Base-by-base conservation (phyloP, 2,888 invertebrate genomes). In the Caenorhabditis afra region DNA sequence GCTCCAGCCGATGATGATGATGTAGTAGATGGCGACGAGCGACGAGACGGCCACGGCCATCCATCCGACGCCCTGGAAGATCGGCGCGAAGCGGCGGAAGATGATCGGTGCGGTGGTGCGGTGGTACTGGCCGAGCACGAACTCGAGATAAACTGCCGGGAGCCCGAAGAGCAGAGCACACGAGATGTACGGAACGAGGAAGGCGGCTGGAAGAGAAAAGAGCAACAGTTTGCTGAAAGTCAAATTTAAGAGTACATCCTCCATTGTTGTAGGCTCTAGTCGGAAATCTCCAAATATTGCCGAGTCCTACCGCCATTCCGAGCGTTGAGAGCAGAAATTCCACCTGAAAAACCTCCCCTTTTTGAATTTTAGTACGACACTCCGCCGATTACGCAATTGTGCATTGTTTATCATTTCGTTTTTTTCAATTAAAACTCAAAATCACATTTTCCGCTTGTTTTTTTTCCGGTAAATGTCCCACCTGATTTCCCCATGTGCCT, bases 1-100 rank as follows among this genome's bases (percentile, higher is more conserved):
- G 65, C 95, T 94, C 93, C 96, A 96, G 79, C 95, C 95, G 91
- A 96, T 96, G 91, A 97, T 95, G 86, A 96, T 95, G 91, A 95
- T 96, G 91, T 96, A 96, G 91, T 96, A 96, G 64, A 96, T 95
- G 85, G 96, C 95, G 94, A 97, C 94, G 90, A 96, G 92, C 92
- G 96, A 96, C 85, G 96, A 96, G 91, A 96, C 95, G 91, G 96
- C 94, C 82, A 96, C 96, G 91, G 95, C 96, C 78, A 96, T 95
- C 87, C 97, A 92, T 75, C 96, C 97, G 85, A 95, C 95, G 89
- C 96, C 79, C 49, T 79, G 68, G 1, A 74, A 39, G 29, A 75
- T 61, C 11, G 79, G 79, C 4, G 68, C 74, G 23, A 79, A 66
- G 16, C 74, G 53, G 5, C 74, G 73, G 55, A 79, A 79, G 8